phyloP scores from a whole-genome alignment of 2,797 vertebrate genomes.

The Mareca penelope region DNA sequence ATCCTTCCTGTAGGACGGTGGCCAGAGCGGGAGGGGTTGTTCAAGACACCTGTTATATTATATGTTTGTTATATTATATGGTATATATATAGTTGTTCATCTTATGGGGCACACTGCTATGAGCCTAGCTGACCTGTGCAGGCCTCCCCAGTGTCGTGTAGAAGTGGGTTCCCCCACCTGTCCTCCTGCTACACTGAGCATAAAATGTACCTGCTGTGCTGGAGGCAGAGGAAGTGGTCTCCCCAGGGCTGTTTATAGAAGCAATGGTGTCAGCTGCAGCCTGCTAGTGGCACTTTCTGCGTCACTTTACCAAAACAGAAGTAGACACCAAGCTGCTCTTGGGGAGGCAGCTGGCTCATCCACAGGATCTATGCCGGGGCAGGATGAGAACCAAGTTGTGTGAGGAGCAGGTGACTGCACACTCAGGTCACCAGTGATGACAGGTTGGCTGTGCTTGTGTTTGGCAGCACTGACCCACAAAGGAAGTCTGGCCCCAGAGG shows the following conservation, averaged over 20 bases:
- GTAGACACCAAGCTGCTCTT: not conserved
- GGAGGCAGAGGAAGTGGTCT: not conserved
- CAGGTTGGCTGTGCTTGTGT: not conserved
- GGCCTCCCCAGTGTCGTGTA: not conserved
- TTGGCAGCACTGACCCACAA: not conserved
- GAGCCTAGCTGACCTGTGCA: not conserved
- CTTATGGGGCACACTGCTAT: fast-evolving
- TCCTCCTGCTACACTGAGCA: not conserved
- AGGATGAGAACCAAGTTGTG: not conserved
- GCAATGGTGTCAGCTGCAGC: fast-evolving
- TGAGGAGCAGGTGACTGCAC: not conserved
- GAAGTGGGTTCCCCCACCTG: not conserved
- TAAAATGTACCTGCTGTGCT: fast-evolving
- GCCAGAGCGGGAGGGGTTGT: not conserved
- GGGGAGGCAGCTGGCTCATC: not conserved
- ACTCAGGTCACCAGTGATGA: fast-evolving
- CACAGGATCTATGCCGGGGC: not conserved
- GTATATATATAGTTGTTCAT: not conserved
- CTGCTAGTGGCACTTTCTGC: not conserved
- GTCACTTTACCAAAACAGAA: not conserved
- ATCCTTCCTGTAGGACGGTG: not conserved
- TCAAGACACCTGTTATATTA: not conserved
- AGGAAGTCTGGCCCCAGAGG: not conserved
- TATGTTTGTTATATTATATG: not conserved
- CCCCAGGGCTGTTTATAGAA: not conserved